Evolutionary conservation across 2,797 vertebrate species (phyloP).

Genomic region (Sebastes baramenuke): DNA sequence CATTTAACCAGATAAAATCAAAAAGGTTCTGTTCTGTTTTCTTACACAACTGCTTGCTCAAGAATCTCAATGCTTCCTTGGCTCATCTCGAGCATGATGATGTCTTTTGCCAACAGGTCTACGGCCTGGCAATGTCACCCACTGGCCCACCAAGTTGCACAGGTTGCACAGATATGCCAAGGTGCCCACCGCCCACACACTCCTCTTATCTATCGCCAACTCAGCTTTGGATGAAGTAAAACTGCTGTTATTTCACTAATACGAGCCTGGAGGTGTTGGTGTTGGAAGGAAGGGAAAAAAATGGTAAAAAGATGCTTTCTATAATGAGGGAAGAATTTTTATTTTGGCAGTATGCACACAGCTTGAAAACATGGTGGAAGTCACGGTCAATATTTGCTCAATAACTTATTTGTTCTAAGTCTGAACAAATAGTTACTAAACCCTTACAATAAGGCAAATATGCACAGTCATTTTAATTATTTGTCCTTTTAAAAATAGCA

Average conservation of each 20-base stretch:
- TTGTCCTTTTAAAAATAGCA: not conserved
- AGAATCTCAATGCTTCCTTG: constrained; percentile 3
- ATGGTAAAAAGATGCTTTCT: not conserved
- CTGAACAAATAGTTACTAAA: constrained; percentile 1
- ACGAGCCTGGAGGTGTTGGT: constrained; percentile 39
- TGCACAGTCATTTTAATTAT: not conserved
- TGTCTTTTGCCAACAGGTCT: constrained; percentile 37
- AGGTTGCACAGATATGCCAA: constrained; percentile 51
- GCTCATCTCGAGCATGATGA: constrained; percentile 2
- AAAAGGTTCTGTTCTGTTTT: constrained; percentile 3
- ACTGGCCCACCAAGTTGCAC: constrained; percentile 34
- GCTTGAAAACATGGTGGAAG: constrained; percentile 16
- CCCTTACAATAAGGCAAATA: not conserved
- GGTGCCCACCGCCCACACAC: constrained; percentile 55
- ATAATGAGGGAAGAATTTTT: constrained; percentile 42
- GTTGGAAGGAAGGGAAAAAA: not conserved
- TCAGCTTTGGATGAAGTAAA: constrained; percentile 44
- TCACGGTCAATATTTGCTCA: constrained; percentile 22
- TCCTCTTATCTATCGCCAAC: constrained; percentile 62
- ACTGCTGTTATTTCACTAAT: constrained; percentile 52
- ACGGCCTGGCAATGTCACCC: constrained; percentile 50
- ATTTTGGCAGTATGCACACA: not conserved
- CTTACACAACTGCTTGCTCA: not conserved
- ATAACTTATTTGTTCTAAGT: not conserved
- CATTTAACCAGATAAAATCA: not conserved